Percentiles rank a stretch among this genome's conserved stretches.
phyloP scores from a whole-genome alignment of 2,797 vertebrate genomes.

The Megaceryle alcyon region DNA sequence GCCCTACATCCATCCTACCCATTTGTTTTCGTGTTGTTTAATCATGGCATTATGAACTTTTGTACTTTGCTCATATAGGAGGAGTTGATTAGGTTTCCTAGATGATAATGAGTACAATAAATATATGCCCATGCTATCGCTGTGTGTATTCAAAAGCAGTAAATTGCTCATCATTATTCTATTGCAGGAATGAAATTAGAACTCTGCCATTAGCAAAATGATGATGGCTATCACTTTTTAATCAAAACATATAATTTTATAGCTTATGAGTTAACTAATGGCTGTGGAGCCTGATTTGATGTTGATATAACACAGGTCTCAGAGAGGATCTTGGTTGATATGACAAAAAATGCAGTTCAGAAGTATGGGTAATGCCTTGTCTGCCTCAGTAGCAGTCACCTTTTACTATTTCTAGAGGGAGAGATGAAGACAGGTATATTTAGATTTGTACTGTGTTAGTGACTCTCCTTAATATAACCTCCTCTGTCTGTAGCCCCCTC shows the following conservation, averaged over 20 bases:
- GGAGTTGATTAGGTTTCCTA: conserved; percentile 32
- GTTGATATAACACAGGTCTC: neutral
- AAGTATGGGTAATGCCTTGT: neutral
- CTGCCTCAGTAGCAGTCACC: neutral
- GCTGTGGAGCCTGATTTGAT: neutral
- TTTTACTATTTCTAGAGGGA: neutral
- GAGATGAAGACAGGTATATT: neutral
- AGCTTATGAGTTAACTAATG: conserved; percentile 35
- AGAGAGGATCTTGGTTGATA: neutral
- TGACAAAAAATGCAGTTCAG: neutral
- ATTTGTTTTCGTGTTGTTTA: conserved; percentile 3
- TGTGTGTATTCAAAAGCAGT: neutral
- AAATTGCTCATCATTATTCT: conserved; percentile 42
- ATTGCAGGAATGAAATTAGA: conserved; percentile 28
- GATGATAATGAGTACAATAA: conserved; percentile 41
- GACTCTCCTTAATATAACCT: neutral
- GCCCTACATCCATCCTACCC: neutral
- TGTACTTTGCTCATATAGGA: neutral
- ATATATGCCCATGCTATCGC: neutral
- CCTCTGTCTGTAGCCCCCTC: neutral
- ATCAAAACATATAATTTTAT: conserved; percentile 60
- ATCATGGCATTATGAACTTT: neutral
- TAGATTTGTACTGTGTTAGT: neutral
- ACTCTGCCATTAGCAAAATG: conserved; percentile 25
- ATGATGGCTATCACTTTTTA: conserved; percentile 50